Evolutionary conservation across 2,113 vertebrate species (phyloP).

Genomic region (Phalacrocorax aristotelis): DNA sequence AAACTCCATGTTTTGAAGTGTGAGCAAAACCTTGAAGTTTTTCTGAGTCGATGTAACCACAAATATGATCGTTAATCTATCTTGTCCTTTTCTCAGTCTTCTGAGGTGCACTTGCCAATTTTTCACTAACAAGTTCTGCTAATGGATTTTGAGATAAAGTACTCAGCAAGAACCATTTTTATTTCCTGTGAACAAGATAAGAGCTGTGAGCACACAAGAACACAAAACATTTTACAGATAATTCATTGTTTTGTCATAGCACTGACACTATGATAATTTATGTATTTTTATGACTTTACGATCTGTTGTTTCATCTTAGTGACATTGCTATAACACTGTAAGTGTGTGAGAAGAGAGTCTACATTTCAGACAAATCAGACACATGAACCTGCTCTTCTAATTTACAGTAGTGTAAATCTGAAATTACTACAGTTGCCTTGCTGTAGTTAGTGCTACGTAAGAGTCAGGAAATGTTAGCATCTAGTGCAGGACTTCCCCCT

Average conservation of each 20-base stretch:
- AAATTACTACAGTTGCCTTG: background rate
- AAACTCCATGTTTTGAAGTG: background rate
- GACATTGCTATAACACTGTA: background rate
- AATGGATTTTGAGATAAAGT: background rate
- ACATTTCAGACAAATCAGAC: background rate
- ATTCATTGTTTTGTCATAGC: background rate
- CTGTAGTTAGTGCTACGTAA: background rate
- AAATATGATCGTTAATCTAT: background rate
- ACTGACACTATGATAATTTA: background rate
- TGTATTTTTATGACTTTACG: background rate
- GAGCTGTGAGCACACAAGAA: background rate
- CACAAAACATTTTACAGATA: background rate
- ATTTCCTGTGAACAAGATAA: background rate
- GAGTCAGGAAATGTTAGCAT: background rate
- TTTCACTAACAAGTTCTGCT: background rate
- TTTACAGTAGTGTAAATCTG: background rate
- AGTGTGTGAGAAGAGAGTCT: background rate
- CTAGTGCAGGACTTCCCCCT: too few relatives aligned
- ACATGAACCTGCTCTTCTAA: background rate
- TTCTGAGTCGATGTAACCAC: background rate
- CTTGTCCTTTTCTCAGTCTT: constrained; percentile 11
- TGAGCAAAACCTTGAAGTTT: background rate
- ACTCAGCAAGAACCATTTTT: background rate
- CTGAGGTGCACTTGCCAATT: background rate
- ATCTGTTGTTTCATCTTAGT: background rate